Evolutionary conservation across 2,797 vertebrate species (phyloP).

Genomic region (Craterocephalus amniculus): DNA sequence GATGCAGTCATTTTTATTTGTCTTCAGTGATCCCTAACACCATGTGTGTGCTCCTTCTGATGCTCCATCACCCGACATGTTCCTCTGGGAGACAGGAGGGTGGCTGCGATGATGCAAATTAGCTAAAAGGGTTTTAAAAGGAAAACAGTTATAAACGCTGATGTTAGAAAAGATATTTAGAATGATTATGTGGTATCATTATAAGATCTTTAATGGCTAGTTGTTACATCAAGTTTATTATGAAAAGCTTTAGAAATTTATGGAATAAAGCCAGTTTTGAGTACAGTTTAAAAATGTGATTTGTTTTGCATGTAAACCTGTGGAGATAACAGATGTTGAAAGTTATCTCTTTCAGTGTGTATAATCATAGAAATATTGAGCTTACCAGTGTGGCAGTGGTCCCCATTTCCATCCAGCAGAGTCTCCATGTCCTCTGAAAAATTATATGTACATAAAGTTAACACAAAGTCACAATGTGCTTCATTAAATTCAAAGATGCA

Average conservation of each 20-base stretch:
- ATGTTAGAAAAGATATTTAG: neutral
- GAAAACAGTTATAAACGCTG: neutral
- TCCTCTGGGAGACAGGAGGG: conserved; percentile 43
- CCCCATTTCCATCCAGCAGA: conserved; percentile 48
- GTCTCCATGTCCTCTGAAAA: conserved; percentile 53
- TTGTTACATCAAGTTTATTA: too few relatives aligned
- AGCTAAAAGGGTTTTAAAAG: conserved; percentile 42
- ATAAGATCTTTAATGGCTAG: too few relatives aligned
- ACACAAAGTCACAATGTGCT: neutral
- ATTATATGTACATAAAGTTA: neutral
- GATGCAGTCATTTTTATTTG: conserved; percentile 1
- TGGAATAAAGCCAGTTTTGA: too few relatives aligned
- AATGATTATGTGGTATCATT: too few relatives aligned
- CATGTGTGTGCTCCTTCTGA: neutral
- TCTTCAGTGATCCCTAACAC: conserved; percentile 1
- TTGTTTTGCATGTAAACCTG: too few relatives aligned
- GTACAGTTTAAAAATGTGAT: too few relatives aligned
- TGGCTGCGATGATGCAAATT: conserved; percentile 71
- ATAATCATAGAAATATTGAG: neutral
- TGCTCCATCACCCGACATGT: conserved; percentile 21
- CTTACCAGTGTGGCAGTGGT: conserved; percentile 57
- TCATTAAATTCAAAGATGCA: neutral
- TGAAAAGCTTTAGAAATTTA: too few relatives aligned
- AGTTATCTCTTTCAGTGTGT: neutral
- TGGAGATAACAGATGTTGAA: neutral